Conservation (phyloP, 2,113 vertebrate species). For the Porphyrio hochstetteri region DNA sequence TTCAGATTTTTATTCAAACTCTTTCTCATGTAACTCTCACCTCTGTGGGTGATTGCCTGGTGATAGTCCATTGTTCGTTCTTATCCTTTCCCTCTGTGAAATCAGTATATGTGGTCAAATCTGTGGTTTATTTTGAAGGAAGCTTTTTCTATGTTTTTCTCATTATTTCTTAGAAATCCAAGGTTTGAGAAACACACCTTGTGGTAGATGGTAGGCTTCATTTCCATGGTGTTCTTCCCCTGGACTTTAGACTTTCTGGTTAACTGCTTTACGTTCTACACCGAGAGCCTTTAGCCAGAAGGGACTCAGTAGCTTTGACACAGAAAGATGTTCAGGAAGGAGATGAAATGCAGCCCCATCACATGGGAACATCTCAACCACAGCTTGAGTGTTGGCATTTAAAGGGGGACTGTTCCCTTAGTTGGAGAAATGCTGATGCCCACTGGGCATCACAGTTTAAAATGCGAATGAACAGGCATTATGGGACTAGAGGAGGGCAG, state of each 20-base stretch:
- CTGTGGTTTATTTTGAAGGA: not conserved
- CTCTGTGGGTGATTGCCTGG: not conserved
- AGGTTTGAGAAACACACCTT: not conserved
- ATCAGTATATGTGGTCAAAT: not conserved
- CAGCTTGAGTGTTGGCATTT: not conserved
- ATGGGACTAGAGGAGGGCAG: rapidly evolving
- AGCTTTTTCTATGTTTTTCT: not conserved
- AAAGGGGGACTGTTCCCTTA: not conserved
- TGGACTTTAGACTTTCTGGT: not conserved
- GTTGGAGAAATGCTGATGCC: not conserved
- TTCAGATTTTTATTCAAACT: not conserved
- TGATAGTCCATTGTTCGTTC: not conserved
- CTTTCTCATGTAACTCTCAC: not conserved
- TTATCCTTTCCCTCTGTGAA: not conserved
- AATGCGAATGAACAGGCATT: not conserved
- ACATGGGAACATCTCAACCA: not conserved
- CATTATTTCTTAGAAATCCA: not conserved
- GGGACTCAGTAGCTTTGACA: not conserved
- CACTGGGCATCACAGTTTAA: conserved; percentile 33
- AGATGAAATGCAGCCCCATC: not conserved
- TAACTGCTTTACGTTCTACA: not conserved
- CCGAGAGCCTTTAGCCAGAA: not conserved
- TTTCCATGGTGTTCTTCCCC: not conserved
- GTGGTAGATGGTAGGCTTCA: not conserved
- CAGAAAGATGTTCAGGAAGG: not conserved